Evolutionary conservation across 2,888 invertebrate species (phyloP), one percentile per base, ranked within the genome.

Genomic region (Abrostola triplasia): DNA sequence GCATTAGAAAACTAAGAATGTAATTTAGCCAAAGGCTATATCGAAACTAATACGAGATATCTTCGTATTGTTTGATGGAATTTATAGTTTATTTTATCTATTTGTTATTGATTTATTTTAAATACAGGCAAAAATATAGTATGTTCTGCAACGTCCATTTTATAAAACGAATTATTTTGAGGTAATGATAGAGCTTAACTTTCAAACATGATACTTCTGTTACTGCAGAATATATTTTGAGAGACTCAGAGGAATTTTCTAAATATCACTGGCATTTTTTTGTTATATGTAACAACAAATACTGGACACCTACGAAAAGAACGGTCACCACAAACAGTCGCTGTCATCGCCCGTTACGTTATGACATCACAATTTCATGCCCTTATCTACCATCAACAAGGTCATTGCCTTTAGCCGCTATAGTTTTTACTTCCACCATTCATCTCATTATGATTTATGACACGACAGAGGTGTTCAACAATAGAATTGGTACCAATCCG

Each of bases 401-500:
- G 89, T 85, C 85, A 85, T 76, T 85, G 79, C 74, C 84, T 83
- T 75, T 67, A 76, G 55, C 13, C 51, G 61, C 60, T 70, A 74
- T 65, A 68, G 71, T 84, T 83, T 81, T 87, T 80, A 83, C 84
- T 84, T 86, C 82, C 84, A 68, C 55, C 80, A 85, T 87, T 85
- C 80, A 77, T 64, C 64, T 51, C 55, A 76, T 73, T 81, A 76
- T 88, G 88, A 91, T 89, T 88, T 86, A 90, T 85, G 80, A 85
- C 83, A 77, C 67, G 83, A 82, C 83, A 82, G 69, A 71, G 74
- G 70, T 79, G 69, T 79, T 82, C 74, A 84, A 90, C 86, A 90
- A 91, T 84, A 83, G 84, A 87, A 86, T 85, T 78, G 81, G 85
- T 85, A 62, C 63, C 44, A 58, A 55, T 67, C 41, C 89, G 89